Base-by-base conservation (phyloP, 2,113 vertebrate genomes). In the Thryonomys swinderianus region DNA sequence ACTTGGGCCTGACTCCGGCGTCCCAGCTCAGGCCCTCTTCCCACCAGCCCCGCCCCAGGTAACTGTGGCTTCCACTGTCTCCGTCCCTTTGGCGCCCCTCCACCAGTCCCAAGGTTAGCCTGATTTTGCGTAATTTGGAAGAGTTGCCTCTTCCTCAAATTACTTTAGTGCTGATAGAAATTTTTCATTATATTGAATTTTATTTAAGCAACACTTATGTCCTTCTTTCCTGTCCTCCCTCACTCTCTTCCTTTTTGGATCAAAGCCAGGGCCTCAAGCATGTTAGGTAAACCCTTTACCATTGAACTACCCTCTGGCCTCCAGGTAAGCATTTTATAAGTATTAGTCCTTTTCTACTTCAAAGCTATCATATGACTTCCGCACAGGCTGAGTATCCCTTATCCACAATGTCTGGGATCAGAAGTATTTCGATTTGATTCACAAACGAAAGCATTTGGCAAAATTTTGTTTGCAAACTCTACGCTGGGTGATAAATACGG, bases 121-220 rank as follows among this genome's bases (percentile, higher is more conserved):
- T 16, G 23, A 1, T 76, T 82, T n/a, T 48, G 53, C 23, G 32
- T 53, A 48, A 42, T 37, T 0, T 87, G 61, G 32, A 55, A 95
- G 85, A 84, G 66, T 34, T 7, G 91, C 9, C 2, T 57, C 88
- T 91, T 91, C 67, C 37, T 80, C 73, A 88, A 91, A 91, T 51
- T 78, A 18, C 16, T 30, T 64, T 42, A 76, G 55, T 76, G 57
- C 25, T 40, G n/a, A 40, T 69, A 61, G 74, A 80, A 76, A 84
- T 17, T 7, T 61, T 32, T 76, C 73, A 69, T 37, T 82, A 12
- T 53, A 90, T n/a, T 73, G 59, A 71, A 71, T 32, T 48, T 73
- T 66, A 78, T n/a, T 48, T 59, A 85, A 84, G 7, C 53, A n/a
- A 76, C 7, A 30, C 1, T 1, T 37, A 71, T 6, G 51, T 1